Evolutionary conservation across 2,888 invertebrate species (phyloP).

Genomic region (Rhamphomyia laevipes): DNA sequence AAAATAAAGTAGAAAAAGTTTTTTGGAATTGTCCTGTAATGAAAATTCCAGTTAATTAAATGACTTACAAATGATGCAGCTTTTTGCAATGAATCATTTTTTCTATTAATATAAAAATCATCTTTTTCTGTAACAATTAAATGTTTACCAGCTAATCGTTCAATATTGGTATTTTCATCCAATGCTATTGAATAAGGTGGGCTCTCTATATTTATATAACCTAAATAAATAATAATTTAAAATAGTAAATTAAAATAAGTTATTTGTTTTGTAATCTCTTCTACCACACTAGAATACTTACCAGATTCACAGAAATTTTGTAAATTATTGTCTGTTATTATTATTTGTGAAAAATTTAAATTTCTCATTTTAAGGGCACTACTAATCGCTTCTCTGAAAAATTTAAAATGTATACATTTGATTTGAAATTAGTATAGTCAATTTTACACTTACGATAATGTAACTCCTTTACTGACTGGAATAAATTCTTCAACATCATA

Average conservation of each 20-base stretch:
- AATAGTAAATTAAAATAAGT: background rate
- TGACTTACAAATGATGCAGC: conserved; percentile 36
- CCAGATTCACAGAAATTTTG: conserved; percentile 31
- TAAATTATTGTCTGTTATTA: conserved; percentile 34
- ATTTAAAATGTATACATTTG: background rate
- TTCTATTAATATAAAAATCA: conserved; percentile 19
- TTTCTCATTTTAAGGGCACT: conserved; percentile 54
- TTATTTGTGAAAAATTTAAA: conserved; percentile 36
- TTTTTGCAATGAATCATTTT: conserved; percentile 29
- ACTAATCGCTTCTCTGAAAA: conserved; percentile 48
- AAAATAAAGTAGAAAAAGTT: background rate
- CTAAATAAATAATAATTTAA: background rate
- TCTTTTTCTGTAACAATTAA: conserved; percentile 31
- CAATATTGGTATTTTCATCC: conserved; percentile 36
- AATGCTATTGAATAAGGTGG: conserved; percentile 28
- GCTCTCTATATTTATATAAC: conserved; percentile 20
- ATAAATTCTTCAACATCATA: conserved; percentile 51
- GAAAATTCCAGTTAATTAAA: background rate
- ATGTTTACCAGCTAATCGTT: conserved; percentile 34
- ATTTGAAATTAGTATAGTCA: too few relatives aligned
- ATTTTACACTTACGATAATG: conserved; percentile 47
- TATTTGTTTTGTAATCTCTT: background rate
- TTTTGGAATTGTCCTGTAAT: background rate
- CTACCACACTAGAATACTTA: too few relatives aligned
- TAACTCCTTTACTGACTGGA: conserved; percentile 52